Evolutionary conservation across 2,888 invertebrate genomes (phyloP).

Genomic region (Tromatobia lineatoria): DNA sequence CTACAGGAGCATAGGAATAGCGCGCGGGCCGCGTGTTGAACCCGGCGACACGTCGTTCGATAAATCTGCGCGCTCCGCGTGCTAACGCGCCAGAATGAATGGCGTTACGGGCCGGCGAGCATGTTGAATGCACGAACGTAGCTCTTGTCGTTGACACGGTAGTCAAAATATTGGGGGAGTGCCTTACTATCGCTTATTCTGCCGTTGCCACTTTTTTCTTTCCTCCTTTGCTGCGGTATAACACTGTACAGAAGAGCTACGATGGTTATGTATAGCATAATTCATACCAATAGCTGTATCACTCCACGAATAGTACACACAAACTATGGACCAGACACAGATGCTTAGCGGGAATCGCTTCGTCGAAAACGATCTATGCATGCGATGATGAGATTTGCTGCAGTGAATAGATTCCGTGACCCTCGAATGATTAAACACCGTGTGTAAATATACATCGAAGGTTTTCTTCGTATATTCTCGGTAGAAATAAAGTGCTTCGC

Average conservation of each 20-base stretch:
- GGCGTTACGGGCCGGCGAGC: conserved; percentile 84
- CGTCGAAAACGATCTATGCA: conserved; percentile 43
- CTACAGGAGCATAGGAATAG: conserved; percentile 12
- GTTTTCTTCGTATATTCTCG: not conserved
- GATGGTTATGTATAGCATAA: conserved; percentile 46
- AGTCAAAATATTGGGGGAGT: conserved; percentile 85
- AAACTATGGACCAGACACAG: conserved; percentile 42
- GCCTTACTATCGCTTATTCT: conserved; percentile 63
- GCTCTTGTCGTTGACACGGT: conserved; percentile 81
- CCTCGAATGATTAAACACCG: conserved; percentile 54
- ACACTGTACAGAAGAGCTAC: conserved; percentile 1
- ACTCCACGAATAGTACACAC: conserved; percentile 26
- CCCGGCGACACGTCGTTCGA: conserved; percentile 82
- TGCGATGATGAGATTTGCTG: conserved; percentile 11
- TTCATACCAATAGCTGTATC: conserved; percentile 38
- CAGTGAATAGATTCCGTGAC: conserved; percentile 52
- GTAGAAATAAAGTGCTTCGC: not conserved
- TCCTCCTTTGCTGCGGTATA: not conserved
- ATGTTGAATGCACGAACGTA: conserved; percentile 80
- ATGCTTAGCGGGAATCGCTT: conserved; percentile 42
- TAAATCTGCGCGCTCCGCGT: conserved; percentile 78
- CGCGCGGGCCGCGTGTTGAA: conserved; percentile 73
- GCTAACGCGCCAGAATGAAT: conserved; percentile 79
- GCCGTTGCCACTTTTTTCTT: conserved; percentile 51
- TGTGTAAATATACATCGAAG: not conserved